Evolutionary conservation across 1,140 invertebrate genomes (phyloP).

Genomic region (Euglossa dilemma): DNA sequence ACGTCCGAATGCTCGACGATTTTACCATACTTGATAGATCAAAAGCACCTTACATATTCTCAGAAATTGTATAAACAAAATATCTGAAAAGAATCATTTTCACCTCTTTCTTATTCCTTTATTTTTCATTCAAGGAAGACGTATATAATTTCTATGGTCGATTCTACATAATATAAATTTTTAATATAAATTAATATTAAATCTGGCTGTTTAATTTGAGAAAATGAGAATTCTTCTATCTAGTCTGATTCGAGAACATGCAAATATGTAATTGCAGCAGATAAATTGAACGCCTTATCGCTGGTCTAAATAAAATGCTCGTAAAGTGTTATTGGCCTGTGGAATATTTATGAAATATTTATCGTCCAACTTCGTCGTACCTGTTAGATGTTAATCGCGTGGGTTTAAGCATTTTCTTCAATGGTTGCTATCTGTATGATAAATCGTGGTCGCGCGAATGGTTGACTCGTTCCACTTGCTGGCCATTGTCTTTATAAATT

Average conservation of each 20-base stretch:
- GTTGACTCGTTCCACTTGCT: conserved; percentile 8
- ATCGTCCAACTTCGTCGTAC: neutral
- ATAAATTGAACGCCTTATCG: conserved; percentile 36
- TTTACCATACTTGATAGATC: too few relatives aligned
- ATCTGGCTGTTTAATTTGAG: too few relatives aligned
- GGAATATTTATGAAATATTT: neutral
- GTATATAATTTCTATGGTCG: too few relatives aligned
- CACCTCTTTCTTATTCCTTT: too few relatives aligned
- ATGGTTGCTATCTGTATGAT: neutral
- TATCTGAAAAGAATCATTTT: too few relatives aligned
- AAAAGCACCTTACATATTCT: too few relatives aligned
- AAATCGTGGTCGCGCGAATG: neutral
- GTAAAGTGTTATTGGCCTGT: conserved; percentile 3
- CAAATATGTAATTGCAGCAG: conserved; percentile 12
- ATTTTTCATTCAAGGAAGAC: too few relatives aligned
- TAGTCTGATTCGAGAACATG: neutral
- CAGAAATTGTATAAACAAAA: too few relatives aligned
- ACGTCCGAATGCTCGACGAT: too few relatives aligned
- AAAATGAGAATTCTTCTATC: too few relatives aligned
- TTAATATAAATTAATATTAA: too few relatives aligned
- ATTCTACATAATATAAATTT: too few relatives aligned
- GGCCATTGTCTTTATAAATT: neutral
- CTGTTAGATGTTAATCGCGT: neutral
- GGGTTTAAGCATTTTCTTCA: neutral
- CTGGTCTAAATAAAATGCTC: neutral